Evolutionary conservation across 2,888 invertebrate genomes (phyloP), one percentile per base, ranked within the genome.

Genomic region (Dynastes grantii): DNA sequence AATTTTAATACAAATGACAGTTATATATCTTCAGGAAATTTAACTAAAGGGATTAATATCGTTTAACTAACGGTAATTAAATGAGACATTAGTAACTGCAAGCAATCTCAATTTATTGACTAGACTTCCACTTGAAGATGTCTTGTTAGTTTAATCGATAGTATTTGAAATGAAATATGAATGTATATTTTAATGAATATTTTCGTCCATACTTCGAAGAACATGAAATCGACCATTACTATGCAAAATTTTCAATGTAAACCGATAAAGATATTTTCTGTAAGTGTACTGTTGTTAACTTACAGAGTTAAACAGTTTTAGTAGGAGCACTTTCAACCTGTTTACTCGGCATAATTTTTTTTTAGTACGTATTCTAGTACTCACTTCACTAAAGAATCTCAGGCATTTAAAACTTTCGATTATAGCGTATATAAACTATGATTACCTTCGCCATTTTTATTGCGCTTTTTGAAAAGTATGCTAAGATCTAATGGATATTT

Each of bases 401-500:
- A 53, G 6, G 53, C 13, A 53, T 53, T 53, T 16, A 53, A 53
- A 53, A 6, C 16, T 53, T 16, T 53, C 16, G 53, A 53, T 53
- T 53, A 53, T 53, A 16, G 16, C 16, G 53, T 53, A 53, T 16
- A 16, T 53, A 53, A 53, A 53, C 53, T 16, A 13, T 16, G 53
- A 53, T 53, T 53, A 53, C 16, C 53, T 53, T 53, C 53, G 16
- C 16, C 53, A 16, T 53, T 53, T 53, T 53, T 53, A 53, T 53
- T 53, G 53, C n/a, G 16, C 13, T 53, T 53, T 16, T 53, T 16
- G 13, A n/a, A 13, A 45, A 53, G 16, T 53, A 53, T 53, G 53
- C 53, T 53, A 53, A 53, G 53, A 53, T 16, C 53, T 53, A 53
- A 53, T 53, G 53, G 53, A 53, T 16, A 53, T 53, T 53, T 53